A percentile compares a stretch with the other conserved stretches of the same genome.
These are phyloP conservation scores for Amphimallon solstitiale DNA, from an alignment of 2,888 invertebrate species.

Conservation along the genomic window DNA sequence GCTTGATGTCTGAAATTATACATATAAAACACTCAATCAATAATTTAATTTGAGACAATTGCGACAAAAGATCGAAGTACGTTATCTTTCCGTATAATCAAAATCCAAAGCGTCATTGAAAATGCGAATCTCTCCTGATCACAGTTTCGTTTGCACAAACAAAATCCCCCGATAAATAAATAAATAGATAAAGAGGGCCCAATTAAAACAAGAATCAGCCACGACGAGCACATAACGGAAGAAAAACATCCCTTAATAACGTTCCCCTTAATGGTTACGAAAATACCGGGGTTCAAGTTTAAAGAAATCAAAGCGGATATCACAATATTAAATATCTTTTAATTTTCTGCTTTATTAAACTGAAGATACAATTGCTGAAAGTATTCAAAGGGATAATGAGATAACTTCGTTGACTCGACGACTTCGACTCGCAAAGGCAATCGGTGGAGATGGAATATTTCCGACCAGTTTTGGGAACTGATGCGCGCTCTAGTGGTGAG, in stretches of 20 bases:
- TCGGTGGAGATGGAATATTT: constrained; percentile 23
- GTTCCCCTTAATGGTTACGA: constrained; percentile 11
- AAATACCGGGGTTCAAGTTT: constrained; percentile 40
- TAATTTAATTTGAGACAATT: no score
- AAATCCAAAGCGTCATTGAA: no score
- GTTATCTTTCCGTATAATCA: no score
- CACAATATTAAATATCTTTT: constrained; percentile 58
- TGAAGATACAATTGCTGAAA: constrained; percentile 57
- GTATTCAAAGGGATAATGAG: constrained; percentile 60
- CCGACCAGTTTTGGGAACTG: constrained; percentile 8
- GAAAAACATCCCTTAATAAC: constrained; percentile 5
- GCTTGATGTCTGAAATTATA: no score
- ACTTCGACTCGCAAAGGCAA: constrained; percentile 29
- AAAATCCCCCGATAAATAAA: no score
- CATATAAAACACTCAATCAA: no score
- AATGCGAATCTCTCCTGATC: no score
- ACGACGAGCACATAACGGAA: constrained; percentile 18
- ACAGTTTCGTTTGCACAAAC: no score
- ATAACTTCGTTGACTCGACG: constrained; percentile 52
- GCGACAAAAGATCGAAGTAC: no score
- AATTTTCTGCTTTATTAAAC: constrained; percentile 60
- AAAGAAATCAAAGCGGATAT: constrained; percentile 55
- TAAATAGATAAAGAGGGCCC: no score
- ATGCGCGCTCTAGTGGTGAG: constrained; percentile 43
- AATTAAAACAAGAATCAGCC: constrained; percentile 21